A percentile compares a stretch with the other conserved stretches of the same genome.
Evolutionary conservation across 2,797 vertebrate species (phyloP).

Genomic region (Serranus cabrilla): DNA sequence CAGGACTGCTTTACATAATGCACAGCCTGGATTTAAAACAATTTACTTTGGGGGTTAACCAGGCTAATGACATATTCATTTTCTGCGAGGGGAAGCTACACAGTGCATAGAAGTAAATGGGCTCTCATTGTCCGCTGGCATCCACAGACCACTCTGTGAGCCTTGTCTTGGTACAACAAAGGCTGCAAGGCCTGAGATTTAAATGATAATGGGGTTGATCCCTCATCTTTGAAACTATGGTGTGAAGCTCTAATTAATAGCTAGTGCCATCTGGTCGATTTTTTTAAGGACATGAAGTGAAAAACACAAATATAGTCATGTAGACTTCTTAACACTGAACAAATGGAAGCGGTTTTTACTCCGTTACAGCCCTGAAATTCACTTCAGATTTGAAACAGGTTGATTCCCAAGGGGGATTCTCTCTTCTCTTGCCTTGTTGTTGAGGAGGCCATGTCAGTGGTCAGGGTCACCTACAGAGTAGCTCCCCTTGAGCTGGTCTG

Average conservation of each 20-base stretch:
- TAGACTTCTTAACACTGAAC: neutral
- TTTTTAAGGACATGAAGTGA: constrained; percentile 8
- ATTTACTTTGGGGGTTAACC: constrained; percentile 73
- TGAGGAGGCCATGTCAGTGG: neutral
- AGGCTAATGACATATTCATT: constrained; percentile 79
- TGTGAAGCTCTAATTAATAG: constrained; percentile 53
- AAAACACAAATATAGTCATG: constrained; percentile 11
- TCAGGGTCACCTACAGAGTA: constrained; percentile 19
- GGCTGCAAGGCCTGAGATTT: constrained; percentile 52
- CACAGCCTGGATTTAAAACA: constrained; percentile 73
- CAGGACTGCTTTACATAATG: constrained; percentile 74
- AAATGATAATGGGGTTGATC: constrained; percentile 66
- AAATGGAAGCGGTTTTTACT: neutral
- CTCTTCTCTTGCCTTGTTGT: constrained; percentile 2
- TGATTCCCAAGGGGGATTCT: neutral
- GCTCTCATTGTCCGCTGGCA: constrained; percentile 70
- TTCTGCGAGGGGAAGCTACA: constrained; percentile 61
- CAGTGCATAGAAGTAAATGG: constrained; percentile 61
- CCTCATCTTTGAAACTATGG: constrained; percentile 48
- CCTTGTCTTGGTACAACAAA: constrained; percentile 48
- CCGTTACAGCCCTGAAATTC: neutral
- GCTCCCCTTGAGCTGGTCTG: constrained; percentile 14
- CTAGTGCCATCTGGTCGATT: constrained; percentile 31
- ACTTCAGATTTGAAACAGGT: constrained; percentile 13
- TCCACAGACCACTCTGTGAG: constrained; percentile 45